Conservation (phyloP, 2,888 invertebrate species). For the Archaeoteleia sp. region DNA sequence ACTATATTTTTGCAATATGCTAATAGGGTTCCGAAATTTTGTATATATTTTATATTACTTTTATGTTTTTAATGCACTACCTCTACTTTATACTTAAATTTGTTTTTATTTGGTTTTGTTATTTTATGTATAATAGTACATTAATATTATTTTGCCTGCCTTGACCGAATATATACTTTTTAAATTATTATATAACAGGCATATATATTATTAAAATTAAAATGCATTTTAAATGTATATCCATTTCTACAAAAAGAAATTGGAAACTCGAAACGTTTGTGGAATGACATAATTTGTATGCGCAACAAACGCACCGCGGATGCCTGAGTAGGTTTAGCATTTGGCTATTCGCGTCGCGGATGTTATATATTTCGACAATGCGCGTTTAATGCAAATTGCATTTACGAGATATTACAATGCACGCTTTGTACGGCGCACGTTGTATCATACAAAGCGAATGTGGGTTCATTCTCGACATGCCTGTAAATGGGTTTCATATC, state of each 20-base stretch:
- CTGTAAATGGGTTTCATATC: constrained; percentile 55
- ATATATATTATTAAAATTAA: too few species aligned
- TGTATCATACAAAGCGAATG: constrained; percentile 40
- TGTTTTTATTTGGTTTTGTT: too few species aligned
- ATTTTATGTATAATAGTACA: too few species aligned
- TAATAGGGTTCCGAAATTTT: too few species aligned
- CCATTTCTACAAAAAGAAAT: too few species aligned
- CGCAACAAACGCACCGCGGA: constrained; percentile 17
- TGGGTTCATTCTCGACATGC: constrained; percentile 47
- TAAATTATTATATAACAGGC: too few species aligned
- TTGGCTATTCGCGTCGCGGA: constrained; percentile 21
- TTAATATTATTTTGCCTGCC: too few species aligned
- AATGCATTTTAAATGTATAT: too few species aligned
- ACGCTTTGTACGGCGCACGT: constrained; percentile 33
- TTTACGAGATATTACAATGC: constrained; percentile 50
- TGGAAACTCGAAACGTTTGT: background rate
- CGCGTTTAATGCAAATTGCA: constrained; percentile 51
- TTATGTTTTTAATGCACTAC: too few species aligned
- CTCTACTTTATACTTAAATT: too few species aligned
- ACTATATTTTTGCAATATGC: constrained; percentile 18
- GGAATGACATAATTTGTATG: constrained; percentile 29
- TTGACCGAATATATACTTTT: too few species aligned
- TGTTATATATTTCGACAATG: constrained; percentile 48
- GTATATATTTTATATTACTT: too few species aligned
- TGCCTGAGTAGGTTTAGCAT: constrained; percentile 18